phyloP scores from a whole-genome alignment of 1,140 invertebrate genomes.

The Brachionus rubens region DNA sequence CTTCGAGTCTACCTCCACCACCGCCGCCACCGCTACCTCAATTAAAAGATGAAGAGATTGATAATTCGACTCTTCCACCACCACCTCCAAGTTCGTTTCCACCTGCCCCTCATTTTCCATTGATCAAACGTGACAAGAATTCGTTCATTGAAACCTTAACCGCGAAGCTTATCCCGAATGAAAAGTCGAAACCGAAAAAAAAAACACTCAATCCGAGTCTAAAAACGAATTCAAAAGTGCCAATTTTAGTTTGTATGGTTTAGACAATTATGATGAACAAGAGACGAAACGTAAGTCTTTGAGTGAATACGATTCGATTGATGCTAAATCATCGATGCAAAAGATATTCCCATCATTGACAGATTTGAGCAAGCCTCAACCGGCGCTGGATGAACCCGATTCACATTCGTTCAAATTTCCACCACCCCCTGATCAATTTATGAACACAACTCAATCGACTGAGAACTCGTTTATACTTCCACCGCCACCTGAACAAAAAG shows the following conservation, averaged over 20 bases:
- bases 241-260: slow-evolving; percentile 36
- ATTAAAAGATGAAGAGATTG: neutral
- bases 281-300: neutral
- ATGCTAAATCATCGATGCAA: neutral
- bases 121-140: neutral
- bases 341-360: neutral
- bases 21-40: neutral
- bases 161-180: too few relatives aligned
- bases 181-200: neutral
- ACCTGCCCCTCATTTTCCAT: neutral
- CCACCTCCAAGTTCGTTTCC: neutral
- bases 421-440: slow-evolving; percentile 21
- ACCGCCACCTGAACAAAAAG: slow-evolving; percentile 15
- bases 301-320: slow-evolving; percentile 4
- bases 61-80: neutral
- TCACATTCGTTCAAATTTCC: slow-evolving; percentile 38
- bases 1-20: neutral
- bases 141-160: too few relatives aligned
- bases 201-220: neutral
- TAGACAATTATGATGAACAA: slow-evolving; percentile 31
- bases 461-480: neutral
- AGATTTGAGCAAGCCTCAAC: neutral
- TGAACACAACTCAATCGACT: neutral
- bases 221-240: neutral
- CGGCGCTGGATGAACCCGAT: neutral